Base-by-base conservation (phyloP, 1,140 invertebrate species). In the Hyphantria cunea region DNA sequence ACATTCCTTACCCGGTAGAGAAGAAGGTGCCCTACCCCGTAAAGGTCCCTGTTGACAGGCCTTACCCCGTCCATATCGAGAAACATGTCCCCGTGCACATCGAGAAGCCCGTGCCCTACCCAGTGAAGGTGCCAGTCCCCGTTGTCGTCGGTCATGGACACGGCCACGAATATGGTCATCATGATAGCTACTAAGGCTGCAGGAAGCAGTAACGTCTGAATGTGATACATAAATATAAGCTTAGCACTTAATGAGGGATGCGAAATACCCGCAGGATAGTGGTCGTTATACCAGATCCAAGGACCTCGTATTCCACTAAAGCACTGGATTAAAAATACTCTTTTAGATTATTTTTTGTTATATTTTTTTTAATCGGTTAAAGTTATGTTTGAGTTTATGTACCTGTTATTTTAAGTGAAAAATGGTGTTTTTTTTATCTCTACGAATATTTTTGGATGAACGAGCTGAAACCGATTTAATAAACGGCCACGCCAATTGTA, bases 11-110 rank as follows among this genome's bases (percentile, higher is more conserved):
- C 63, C 92, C 93, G 33, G 93, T 94, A 0, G 93, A 93, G 79
- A 93, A 93, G 25, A 90, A 89, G 7, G 92, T 94, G 44, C 93
- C 93, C 2, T 92, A 92, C 74, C 92, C 92, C 34, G 92, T 94
- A 0, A 92, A 93, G 70, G 91, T 94, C 5, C 91, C 91, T 64
- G 91, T 93, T 47, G 92, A 93, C 77, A 92, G 92, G 76, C 93
- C 93, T 37, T 90, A 93, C 62, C 92, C 93, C 11, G 91, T 93
- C 39, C 92, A 92, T 69, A 90, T 94, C 67, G 91, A 92, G 74
- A 93, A 93, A 72, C 92, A 92, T 33, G 91, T 93, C 17, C 92
- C 93, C 67, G 85, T 92, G 55, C 91, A 91, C 55, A 89, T 93
- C 15, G 92, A 93, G 72, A 93, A 93, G 70, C 90, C 77, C 17